Evolutionary conservation across 2,113 vertebrate genomes (phyloP).

Genomic region (Chascanopsetta lugubris): DNA sequence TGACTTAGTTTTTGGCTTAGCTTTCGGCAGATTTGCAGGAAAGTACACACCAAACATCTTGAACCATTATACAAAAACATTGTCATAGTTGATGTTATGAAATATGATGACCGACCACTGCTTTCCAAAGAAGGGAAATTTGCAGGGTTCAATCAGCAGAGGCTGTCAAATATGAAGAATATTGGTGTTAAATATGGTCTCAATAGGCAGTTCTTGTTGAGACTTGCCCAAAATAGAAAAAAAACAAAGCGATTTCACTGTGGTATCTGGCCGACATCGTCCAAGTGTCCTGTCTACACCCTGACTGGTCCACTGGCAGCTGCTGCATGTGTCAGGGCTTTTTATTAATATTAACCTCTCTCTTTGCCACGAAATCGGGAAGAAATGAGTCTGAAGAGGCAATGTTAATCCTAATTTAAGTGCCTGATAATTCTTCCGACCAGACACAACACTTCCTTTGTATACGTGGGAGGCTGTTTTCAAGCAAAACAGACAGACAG

Average conservation of each 20-base stretch:
- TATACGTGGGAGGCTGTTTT: conserved; percentile 41
- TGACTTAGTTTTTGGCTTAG: conserved; percentile 30
- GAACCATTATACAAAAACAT: conserved; percentile 33
- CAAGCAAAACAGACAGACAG: conserved; percentile 50
- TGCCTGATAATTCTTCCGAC: conserved; percentile 47
- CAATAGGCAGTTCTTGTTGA: conserved; percentile 1
- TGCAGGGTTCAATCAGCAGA: neutral
- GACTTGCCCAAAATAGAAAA: conserved; percentile 10
- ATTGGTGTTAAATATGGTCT: neutral
- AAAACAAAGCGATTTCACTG: conserved; percentile 12
- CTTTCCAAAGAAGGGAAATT: neutral
- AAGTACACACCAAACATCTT: conserved; percentile 55
- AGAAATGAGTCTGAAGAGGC: conserved; percentile 32
- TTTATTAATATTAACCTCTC: conserved; percentile 63
- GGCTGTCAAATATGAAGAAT: conserved; percentile 1
- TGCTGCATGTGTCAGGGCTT: conserved; percentile 27
- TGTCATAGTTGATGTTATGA: conserved; percentile 23
- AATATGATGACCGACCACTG: conserved; percentile 14
- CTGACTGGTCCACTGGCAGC: conserved; percentile 35
- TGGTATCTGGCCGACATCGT: conserved; percentile 20
- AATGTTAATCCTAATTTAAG: conserved; percentile 33
- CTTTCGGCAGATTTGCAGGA: conserved; percentile 41
- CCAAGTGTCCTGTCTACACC: conserved; percentile 34
- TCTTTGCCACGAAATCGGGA: conserved; percentile 33
- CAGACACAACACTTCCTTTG: conserved; percentile 73